These are phyloP conservation scores for Orestias chungarensis DNA, from an alignment of 2,797 vertebrate genomes.

Conservation along the genomic window DNA sequence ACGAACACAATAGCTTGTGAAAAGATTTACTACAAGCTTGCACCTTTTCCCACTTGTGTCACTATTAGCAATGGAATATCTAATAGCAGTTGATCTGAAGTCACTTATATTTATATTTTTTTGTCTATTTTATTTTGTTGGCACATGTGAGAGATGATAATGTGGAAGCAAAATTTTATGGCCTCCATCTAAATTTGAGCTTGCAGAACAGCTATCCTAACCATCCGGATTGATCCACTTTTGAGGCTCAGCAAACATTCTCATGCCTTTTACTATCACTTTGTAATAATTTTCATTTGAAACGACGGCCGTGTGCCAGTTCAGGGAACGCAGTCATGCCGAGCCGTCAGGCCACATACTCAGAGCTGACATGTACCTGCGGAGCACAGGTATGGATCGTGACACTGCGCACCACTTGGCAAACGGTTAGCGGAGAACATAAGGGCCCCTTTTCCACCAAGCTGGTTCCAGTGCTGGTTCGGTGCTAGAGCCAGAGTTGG, in stretches of 20 bases:
- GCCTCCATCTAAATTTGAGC: not conserved
- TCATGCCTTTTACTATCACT: not conserved
- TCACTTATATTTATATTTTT: not conserved
- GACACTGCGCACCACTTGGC: slow-evolving; percentile 16
- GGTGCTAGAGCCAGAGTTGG: too few relatives aligned
- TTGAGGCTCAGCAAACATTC: not conserved
- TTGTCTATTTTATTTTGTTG: too few relatives aligned
- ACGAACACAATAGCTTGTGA: not conserved
- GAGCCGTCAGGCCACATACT: slow-evolving; percentile 28
- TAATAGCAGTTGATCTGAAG: not conserved
- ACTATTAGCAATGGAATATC: not conserved
- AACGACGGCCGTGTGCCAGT: too few relatives aligned
- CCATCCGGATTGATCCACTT: not conserved
- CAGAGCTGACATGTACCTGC: slow-evolving; percentile 10
- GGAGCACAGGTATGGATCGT: slow-evolving; percentile 27
- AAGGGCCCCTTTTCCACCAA: too few relatives aligned
- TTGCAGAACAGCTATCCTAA: not conserved
- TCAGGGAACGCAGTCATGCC: not conserved
- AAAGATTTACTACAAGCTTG: slow-evolving; percentile 28
- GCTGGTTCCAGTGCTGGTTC: too few relatives aligned
- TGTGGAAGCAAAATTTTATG: not conserved
- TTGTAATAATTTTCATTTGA: too few relatives aligned
- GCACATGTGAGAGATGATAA: too few relatives aligned
- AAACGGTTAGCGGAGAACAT: slow-evolving; percentile 17
- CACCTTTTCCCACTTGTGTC: not conserved